Evolutionary conservation across 2,113 vertebrate species (phyloP), one percentile per base, ranked within the genome.

Genomic region (Paramisgurnus dabryanus): DNA sequence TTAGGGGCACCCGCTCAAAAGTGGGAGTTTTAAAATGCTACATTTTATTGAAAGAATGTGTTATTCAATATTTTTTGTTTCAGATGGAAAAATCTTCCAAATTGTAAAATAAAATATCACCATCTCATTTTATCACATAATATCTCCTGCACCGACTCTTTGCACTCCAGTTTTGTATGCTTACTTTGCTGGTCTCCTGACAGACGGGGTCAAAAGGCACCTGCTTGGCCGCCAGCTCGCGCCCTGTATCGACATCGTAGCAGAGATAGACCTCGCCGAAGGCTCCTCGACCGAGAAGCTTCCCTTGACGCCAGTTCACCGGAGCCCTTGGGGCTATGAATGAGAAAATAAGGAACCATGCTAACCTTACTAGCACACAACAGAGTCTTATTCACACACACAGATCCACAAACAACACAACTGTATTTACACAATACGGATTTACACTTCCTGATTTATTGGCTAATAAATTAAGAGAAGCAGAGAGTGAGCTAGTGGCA

Each of bases 181-280:
- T 93, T 86, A 96, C 95, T 89, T 96, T 97, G 86, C 95, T 96
- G 1, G 95, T 96, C 75, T 97, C 95, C 63, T 95, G 93, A 86
- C 95, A 95, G 86, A 95, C 95, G 0, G 95, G 92, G 78, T 96
- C 96, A 2, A 96, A 96, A 67, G 94, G 95, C 91, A 97, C 95
- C 90, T 97, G 96, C 82, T 97, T 97, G 85, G 95, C 95, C 0
- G 95, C 95, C 47, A 97, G 93, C 86, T 97, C 96, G 0, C 95
- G 91, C 39, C 96, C 96, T 3, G 93, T 96, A 91, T 97, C 95
- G 0, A 92, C 95, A 0, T 97, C 96, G 0, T 97, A 96, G 89
- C 96, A 97, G 39, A 97, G 95, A 85, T 95, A 97, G 81, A 97
- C 96, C 84, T 96, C 95, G 9, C 96, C 95, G 13, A 97, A 96